phyloP scores from a whole-genome alignment of 1,140 invertebrate species.

The Drosophila mayri region DNA sequence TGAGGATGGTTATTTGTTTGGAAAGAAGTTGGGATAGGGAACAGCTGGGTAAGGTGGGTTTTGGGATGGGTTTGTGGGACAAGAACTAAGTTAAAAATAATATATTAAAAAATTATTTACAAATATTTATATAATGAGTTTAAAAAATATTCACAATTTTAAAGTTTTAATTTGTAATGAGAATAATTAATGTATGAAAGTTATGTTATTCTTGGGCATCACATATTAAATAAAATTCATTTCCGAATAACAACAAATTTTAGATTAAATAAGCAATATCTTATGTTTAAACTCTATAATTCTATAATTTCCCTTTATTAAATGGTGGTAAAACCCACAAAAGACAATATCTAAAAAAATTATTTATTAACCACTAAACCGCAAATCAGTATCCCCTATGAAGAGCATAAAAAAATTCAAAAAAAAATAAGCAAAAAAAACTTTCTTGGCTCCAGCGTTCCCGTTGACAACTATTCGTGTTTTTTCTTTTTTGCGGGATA shows the following conservation, averaged over 20 bases:
- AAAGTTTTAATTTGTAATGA: no score
- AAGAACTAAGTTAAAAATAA: background rate
- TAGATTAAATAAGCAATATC: no score
- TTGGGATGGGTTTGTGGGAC: background rate
- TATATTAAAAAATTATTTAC: background rate
- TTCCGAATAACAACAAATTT: no score
- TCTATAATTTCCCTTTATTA: background rate
- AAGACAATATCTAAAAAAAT: no score
- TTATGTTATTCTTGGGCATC: no score
- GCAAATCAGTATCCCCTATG: constrained; percentile 3
- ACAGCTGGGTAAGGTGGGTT: background rate
- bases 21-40: background rate
- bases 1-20: constrained; percentile 27
- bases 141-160: background rate
- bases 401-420: constrained; percentile 11
- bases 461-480: constrained; percentile 60
- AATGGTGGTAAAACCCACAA: background rate
- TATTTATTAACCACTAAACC: background rate
- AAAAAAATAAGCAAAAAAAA: background rate
- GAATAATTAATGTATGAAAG: no score
- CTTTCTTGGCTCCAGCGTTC: constrained; percentile 2
- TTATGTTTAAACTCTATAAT: background rate
- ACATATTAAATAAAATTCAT: no score
- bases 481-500: constrained; percentile 37
- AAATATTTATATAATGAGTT: no score